These are phyloP conservation scores for Stichodactyla helianthus DNA, from an alignment of 64 coral and sea anemone genomes.

Conservation along the genomic window DNA sequence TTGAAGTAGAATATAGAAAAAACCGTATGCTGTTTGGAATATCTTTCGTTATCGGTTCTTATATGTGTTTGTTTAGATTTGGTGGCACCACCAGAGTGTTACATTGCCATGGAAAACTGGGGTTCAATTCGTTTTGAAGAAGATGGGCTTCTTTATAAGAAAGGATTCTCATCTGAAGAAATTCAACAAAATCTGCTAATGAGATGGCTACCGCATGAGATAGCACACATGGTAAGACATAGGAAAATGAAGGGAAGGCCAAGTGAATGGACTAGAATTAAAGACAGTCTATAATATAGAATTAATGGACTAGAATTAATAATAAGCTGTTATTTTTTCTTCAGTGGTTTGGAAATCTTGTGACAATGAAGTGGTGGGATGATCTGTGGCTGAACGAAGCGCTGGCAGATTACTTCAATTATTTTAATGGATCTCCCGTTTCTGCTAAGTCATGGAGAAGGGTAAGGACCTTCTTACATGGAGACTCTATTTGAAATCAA, in stretches of 20 bases:
- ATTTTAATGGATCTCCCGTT: slow-evolving; percentile 32
- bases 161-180: slow-evolving; percentile 30
- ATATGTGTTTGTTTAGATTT: not conserved
- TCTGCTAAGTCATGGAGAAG: slow-evolving; percentile 35
- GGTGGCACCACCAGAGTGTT: slow-evolving; percentile 8
- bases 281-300: not conserved
- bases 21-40: not conserved
- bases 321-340: not conserved
- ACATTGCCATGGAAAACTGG: slow-evolving; percentile 90
- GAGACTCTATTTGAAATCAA: too few species aligned
- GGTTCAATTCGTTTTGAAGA: slow-evolving; percentile 79
- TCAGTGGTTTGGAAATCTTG: slow-evolving; percentile 96
- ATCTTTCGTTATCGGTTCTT: not conserved
- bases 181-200: slow-evolving; percentile 27
- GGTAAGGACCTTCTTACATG: slow-evolving; percentile 37
- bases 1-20: too few species aligned
- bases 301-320: not conserved
- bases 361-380: slow-evolving; percentile 87
- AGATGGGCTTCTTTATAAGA: slow-evolving; percentile 35
- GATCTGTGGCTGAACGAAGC: slow-evolving; percentile 93
- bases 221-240: slow-evolving; percentile 20
- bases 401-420: slow-evolving; percentile 57
- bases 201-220: slow-evolving; percentile 19
- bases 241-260: not conserved
- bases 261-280: not conserved